phyloP scores from a whole-genome alignment of 2,113 vertebrate species.

The Nycticryphes semicollaris region DNA sequence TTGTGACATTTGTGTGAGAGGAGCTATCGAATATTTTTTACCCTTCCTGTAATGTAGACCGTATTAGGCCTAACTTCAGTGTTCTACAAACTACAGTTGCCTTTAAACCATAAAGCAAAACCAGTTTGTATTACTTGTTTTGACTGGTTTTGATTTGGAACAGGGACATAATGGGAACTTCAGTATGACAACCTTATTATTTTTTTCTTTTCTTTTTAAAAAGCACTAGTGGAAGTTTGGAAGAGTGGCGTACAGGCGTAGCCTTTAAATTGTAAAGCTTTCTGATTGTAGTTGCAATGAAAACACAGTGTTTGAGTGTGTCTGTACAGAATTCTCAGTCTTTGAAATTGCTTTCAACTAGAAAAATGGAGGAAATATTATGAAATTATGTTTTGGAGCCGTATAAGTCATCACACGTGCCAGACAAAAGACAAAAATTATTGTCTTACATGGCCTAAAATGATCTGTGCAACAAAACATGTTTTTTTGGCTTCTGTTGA shows the following conservation, averaged over 20 bases:
- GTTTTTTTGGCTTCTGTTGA: conserved; percentile 10
- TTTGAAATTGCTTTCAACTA: conserved; percentile 19
- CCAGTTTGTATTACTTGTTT: conserved; percentile 20
- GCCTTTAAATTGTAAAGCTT: conserved; percentile 21
- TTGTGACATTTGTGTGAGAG: not conserved
- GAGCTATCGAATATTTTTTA: conserved; percentile 11
- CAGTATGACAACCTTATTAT: not conserved
- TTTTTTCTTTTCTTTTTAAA: conserved; percentile 10
- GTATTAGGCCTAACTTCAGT: conserved; percentile 23
- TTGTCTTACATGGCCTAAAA: not conserved
- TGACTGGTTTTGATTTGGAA: conserved; percentile 34
- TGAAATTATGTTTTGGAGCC: not conserved
- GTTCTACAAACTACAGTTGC: conserved; percentile 42
- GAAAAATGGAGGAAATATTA: conserved; percentile 1
- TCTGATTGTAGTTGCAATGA: conserved; percentile 61
- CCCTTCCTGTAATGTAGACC: not conserved
- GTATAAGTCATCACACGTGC: not conserved
- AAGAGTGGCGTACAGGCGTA: not conserved
- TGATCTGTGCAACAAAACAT: not conserved
- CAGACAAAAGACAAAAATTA: not conserved
- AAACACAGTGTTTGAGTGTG: conserved; percentile 54
- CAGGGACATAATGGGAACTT: conserved; percentile 29
- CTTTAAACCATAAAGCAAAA: conserved; percentile 49
- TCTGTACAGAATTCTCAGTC: conserved; percentile 1
- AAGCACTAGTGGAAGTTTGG: conserved; percentile 12